Evolutionary conservation across 2,113 vertebrate genomes (phyloP), one percentile per base, ranked within the genome.

Genomic region (Rostratula benghalensis): DNA sequence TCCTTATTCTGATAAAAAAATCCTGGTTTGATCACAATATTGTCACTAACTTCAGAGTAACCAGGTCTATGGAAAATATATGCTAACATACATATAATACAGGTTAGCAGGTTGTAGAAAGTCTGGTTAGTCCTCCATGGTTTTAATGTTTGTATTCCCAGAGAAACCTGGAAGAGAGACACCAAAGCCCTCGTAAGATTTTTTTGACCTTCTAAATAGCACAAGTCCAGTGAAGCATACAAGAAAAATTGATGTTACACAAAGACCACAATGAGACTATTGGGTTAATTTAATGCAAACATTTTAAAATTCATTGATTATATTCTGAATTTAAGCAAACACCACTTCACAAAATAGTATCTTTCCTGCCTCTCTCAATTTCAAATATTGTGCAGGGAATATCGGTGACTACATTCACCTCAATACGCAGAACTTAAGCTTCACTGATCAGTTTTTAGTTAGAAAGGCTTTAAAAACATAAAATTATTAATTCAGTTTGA

Each of bases 371-470:
- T 94, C 35, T 74, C 63, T 81, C 21, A 41, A 8, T 79, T 94
- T 94, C 92, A 94, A 78, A 89, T 92, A 69, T 39, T 70, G 35
- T 45, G 50, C 84, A 78, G 59, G 80, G 84, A 89, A 79, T 71
- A 70, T 13, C n/a, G 61, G 28, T 31, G 51, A 90, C n/a, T 71
- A 51, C n/a, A 80, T 84, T 87, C 59, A 84, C 25, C 87, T 28
- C 54, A 94, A 76, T 83, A 83, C 88, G 22, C 7, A 93, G 46
- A 93, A 89, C 23, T n/a, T 61, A 59, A 91, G 50, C 10, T 67
- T 96, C 30, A 91, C 41, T 90, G 28, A 56, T 70, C 81, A 73
- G 74, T 86, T 94, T 97, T 96, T 90, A 94, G 73, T 83, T 92
- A 57, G 48, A 69, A 94, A 90, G 81, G 82, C 64, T 90, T 95